Percentiles rank a stretch among this genome's conserved stretches.
phyloP scores from a whole-genome alignment of 2,113 vertebrate genomes.

The Varanus salvator region DNA sequence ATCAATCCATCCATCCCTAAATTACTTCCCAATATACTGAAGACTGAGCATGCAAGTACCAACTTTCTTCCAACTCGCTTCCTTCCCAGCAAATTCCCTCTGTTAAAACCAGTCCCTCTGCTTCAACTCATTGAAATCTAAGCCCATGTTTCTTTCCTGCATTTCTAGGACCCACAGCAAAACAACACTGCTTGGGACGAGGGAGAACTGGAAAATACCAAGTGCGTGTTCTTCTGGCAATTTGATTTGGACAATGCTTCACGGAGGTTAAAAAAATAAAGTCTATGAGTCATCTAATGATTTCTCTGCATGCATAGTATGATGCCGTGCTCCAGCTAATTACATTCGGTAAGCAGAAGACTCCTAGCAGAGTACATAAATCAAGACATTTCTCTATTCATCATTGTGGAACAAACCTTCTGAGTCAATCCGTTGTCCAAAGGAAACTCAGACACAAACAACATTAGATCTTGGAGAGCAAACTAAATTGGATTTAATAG shows the following conservation, averaged over 20 bases:
- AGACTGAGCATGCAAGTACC: neutral
- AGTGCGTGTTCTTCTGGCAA: neutral
- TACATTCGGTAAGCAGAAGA: conserved; percentile 1
- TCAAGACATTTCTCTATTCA: neutral
- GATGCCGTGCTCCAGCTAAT: conserved; percentile 3
- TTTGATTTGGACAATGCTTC: neutral
- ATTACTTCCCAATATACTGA: no score
- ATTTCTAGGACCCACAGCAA: neutral
- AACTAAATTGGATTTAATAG: neutral
- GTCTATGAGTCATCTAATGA: neutral
- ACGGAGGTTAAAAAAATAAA: neutral
- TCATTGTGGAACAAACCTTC: neutral
- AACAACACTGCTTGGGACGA: neutral
- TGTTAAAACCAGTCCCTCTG: neutral
- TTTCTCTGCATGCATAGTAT: neutral
- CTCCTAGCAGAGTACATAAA: neutral
- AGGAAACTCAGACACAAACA: neutral
- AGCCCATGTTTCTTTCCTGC: no score
- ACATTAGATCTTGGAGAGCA: neutral
- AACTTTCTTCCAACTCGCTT: neutral
- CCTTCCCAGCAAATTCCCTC: neutral
- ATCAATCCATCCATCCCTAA: no score
- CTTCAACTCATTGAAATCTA: neutral
- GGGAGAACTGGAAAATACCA: neutral
- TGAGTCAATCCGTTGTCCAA: neutral